A percentile compares a stretch with the other conserved stretches of the same genome.
phyloP scores from a whole-genome alignment of 2,888 invertebrate species.

The Smittia aterrima region DNA sequence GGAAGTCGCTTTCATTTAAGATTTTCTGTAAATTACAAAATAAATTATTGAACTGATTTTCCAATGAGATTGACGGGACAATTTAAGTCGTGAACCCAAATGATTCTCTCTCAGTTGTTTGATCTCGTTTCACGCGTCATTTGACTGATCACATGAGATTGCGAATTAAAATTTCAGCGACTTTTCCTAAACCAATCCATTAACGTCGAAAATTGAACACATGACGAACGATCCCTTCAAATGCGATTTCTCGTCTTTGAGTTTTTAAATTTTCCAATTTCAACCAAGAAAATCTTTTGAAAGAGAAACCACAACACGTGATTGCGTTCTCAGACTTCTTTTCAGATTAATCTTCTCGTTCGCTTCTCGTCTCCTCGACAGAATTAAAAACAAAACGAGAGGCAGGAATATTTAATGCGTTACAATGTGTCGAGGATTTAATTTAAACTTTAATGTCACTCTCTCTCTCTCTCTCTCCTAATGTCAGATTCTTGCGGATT shows the following conservation, averaged over 20 bases:
- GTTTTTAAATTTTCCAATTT: too few species aligned
- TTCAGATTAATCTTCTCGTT: too few species aligned
- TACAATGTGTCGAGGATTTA: conserved; percentile 26
- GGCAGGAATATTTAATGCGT: background rate
- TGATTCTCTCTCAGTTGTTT: background rate
- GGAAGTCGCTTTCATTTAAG: background rate
- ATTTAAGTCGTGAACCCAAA: background rate
- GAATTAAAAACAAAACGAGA: background rate
- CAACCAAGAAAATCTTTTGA: too few species aligned
- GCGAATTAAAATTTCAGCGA: conserved; percentile 26
- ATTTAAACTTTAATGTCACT: conserved; percentile 36
- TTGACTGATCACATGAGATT: conserved; percentile 2
- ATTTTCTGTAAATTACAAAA: conserved; percentile 15
- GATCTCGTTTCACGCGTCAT: conserved; percentile 16
- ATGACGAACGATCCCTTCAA: background rate
- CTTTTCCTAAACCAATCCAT: background rate
- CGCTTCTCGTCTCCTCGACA: too few species aligned
- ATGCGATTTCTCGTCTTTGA: too few species aligned
- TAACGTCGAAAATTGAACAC: too few species aligned
- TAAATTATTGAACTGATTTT: conserved; percentile 25
- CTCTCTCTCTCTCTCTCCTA: background rate
- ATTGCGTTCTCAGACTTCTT: too few species aligned
- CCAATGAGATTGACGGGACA: conserved; percentile 17
- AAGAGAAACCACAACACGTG: too few species aligned
- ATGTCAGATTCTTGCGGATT: too few species aligned